Conservation (phyloP, 1,140 invertebrate species). For the Drosophila athabasca region DNA sequence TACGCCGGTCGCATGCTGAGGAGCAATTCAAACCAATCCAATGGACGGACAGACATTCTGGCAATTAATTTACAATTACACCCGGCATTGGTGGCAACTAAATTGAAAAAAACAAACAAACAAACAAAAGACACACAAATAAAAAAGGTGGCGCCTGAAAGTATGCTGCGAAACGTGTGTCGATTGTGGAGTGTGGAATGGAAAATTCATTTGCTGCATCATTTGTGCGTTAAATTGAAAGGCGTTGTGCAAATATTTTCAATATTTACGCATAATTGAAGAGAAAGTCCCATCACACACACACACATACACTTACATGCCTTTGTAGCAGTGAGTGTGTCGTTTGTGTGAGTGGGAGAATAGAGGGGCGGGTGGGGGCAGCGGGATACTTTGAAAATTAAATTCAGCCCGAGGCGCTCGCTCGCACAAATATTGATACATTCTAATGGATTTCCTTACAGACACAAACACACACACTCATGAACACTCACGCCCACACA, state of each 20-base stretch:
- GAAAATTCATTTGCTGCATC: conserved; percentile 53
- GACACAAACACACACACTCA: conserved; percentile 31
- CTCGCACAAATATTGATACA: conserved; percentile 80
- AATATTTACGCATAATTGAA: conserved; percentile 78
- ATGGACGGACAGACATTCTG: conserved; percentile 10
- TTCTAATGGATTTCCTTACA: conserved; percentile 77
- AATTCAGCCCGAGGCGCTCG: conserved; percentile 71
- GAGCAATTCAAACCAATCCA: conserved; percentile 5
- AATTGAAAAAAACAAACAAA: conserved; percentile 23
- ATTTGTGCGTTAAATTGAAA: conserved; percentile 63
- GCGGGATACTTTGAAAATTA: conserved; percentile 75
- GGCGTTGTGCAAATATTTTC: conserved; percentile 74
- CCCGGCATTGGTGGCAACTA: conserved; percentile 8
- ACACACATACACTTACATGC: conserved; percentile 6
- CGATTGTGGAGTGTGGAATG: neutral
- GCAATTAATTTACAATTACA: conserved; percentile 77
- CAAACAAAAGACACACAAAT: neutral
- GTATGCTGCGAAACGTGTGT: conserved; percentile 35
- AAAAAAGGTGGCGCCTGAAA: conserved; percentile 38
- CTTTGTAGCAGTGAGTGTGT: conserved; percentile 1
- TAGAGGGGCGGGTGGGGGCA: neutral
- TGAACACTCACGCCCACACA: neutral
- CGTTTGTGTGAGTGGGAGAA: conserved; percentile 11
- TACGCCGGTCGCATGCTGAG: conserved; percentile 29
- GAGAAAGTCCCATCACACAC: conserved; percentile 13